These are phyloP conservation scores for Syngnathus floridae DNA, from an alignment of 2,113 vertebrate species.

Conservation along the genomic window DNA sequence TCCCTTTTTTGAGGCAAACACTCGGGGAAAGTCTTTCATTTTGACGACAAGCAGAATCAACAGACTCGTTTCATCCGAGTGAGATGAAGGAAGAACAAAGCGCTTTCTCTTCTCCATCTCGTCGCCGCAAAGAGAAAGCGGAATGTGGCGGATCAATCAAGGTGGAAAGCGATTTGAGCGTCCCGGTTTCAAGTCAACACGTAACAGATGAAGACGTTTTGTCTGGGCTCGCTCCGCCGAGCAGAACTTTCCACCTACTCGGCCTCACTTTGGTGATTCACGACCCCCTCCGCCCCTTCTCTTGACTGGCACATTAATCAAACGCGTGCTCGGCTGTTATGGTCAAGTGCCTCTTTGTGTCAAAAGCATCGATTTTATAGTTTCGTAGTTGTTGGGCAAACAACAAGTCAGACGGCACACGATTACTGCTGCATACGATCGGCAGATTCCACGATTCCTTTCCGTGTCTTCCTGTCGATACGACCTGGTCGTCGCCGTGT, in stretches of 20 bases:
- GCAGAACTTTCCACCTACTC: conserved; percentile 11
- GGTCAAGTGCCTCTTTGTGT: conserved; percentile 34
- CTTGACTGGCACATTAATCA: conserved; percentile 46
- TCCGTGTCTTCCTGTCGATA: background rate
- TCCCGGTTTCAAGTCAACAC: background rate
- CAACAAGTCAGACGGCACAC: conserved; percentile 14
- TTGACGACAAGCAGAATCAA: conserved; percentile 45
- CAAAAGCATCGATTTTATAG: conserved; percentile 30
- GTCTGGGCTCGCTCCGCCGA: background rate
- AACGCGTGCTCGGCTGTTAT: conserved; percentile 31
- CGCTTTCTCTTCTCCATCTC: conserved; percentile 17
- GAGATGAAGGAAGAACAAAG: conserved; percentile 47
- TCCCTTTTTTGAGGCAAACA: conserved; percentile 61
- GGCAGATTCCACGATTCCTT: no score
- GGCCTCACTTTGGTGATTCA: conserved; percentile 30
- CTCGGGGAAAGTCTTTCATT: conserved; percentile 50
- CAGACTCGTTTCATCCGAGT: conserved; percentile 42
- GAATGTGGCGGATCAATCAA: background rate
- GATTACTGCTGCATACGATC: background rate
- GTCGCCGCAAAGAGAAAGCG: background rate
- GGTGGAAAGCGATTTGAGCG: conserved; percentile 1
- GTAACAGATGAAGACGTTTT: conserved; percentile 3
- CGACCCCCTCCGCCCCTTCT: conserved; percentile 1
- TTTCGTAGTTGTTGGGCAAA: conserved; percentile 31
- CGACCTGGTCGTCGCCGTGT: background rate